Evolutionary conservation across 2,113 vertebrate genomes (phyloP), one percentile per base, ranked within the genome.

Genomic region (Sinocyclocheilus anophthalmus): DNA sequence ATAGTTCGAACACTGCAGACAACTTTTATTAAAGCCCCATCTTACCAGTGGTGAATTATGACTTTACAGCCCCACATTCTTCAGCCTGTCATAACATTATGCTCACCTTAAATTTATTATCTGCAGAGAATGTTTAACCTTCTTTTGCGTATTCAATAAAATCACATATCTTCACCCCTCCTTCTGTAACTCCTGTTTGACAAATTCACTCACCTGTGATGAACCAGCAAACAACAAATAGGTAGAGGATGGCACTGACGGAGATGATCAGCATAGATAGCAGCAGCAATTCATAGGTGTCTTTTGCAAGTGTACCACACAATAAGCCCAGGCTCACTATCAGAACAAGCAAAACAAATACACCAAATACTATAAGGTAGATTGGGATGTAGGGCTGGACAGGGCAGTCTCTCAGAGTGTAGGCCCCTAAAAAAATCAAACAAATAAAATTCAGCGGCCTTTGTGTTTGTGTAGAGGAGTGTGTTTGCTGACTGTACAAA

Each of bases 141-240:
- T 59, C 24, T 37, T 69, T 37, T 33, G 7, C 7, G 0, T 39
- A 42, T 72, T 70, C 18, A 39, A 72, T 22, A 39, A 72, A 39
- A 33, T 33, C 30, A 33, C 0, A 39, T 72, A 72, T 37, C 33
- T 30, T 30, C 33, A 70, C 67, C 65, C 24, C 16, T 45, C 1
- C 37, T 42, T 12, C 20, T 75, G 12, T 48, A 14, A 22, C 22
- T 73, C 20, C 11, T 5, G 11, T 73, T 73, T 73, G 70, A 45
- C 39, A 45, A 73, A 73, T 45, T 45, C 20, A 7, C 76, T 57
- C 76, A 78, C 76, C 76, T 57, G 76, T 12, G 26, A 78, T 37
- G 76, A 78, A 93, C 94, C 94, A 95, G 87, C 90, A 89, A 79
- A 92, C 42, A 48, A 76, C 22, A 50, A 76, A 76, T 5, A 76